Percentiles rank a stretch among this genome's conserved stretches.
Conservation (phyloP, 2,113 vertebrate species). For the Phaetusa simplex region DNA sequence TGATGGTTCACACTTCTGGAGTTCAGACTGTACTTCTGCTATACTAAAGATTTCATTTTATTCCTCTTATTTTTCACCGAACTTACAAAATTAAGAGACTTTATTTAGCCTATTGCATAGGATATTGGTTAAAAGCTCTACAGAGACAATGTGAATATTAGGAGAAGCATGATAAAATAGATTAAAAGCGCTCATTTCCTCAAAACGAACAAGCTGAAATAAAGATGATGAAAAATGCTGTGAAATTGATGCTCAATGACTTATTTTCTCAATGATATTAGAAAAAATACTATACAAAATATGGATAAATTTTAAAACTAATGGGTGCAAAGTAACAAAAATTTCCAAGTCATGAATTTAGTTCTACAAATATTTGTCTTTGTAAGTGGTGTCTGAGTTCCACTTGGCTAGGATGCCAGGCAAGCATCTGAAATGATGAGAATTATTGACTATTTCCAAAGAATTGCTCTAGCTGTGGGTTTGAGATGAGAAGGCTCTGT, state of each 20-base stretch:
- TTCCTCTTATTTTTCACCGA: not conserved
- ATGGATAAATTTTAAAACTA: not conserved
- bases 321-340: not conserved
- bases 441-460: not conserved
- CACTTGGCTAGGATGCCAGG: not conserved
- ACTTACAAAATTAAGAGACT: not conserved
- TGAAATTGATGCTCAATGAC: not conserved
- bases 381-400: not conserved
- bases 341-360: not conserved
- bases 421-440: accelerated
- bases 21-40: not conserved
- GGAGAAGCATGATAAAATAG: not conserved
- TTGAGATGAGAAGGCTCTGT: not conserved
- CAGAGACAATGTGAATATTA: not conserved
- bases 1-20: not conserved
- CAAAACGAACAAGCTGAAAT: not conserved
- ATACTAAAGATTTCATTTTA: not conserved
- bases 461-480: not conserved
- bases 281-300: not conserved
- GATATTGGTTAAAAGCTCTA: not conserved
- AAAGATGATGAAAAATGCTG: not conserved
- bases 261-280: not conserved
- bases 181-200: not conserved
- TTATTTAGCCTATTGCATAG: not conserved
- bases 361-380: not conserved